phyloP scores from a whole-genome alignment of 2,888 invertebrate species.

The Epirrhoe alternata region DNA sequence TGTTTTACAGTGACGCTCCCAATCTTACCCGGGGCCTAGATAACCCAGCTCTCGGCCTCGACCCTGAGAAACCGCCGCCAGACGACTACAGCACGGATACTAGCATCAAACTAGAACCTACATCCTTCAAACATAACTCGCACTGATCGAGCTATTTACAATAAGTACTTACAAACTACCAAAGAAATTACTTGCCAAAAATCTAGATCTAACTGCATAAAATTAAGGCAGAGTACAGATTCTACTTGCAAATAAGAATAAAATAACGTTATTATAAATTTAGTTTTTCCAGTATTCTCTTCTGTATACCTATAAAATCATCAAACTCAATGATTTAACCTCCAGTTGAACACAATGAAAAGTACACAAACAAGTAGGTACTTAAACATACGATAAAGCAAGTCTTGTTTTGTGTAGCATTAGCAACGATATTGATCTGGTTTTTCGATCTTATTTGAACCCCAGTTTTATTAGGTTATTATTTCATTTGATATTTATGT shows the following conservation, averaged over 20 bases:
- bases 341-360: too few relatives aligned
- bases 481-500: background rate
- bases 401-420: too few relatives aligned
- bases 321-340: too few relatives aligned
- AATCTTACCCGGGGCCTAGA: conserved; percentile 66
- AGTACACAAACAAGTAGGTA: too few relatives aligned
- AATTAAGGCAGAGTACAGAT: background rate
- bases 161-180: background rate
- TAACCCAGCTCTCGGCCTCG: conserved; percentile 73
- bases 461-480: background rate
- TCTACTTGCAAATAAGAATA: too few relatives aligned
- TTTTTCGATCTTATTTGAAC: too few relatives aligned
- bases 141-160: conserved; percentile 13
- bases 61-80: conserved; percentile 67
- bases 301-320: too few relatives aligned
- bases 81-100: conserved; percentile 58
- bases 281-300: too few relatives aligned
- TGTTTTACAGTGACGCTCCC: conserved; percentile 76
- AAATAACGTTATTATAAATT: too few relatives aligned
- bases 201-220: background rate
- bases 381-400: background rate
- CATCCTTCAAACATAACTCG: conserved; percentile 35
- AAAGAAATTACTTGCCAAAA: conserved; percentile 26
- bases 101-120: conserved; percentile 58
- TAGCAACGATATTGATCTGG: too few relatives aligned